Evolutionary conservation across 2,888 invertebrate genomes (phyloP).

Genomic region (Apodemia mormo): DNA sequence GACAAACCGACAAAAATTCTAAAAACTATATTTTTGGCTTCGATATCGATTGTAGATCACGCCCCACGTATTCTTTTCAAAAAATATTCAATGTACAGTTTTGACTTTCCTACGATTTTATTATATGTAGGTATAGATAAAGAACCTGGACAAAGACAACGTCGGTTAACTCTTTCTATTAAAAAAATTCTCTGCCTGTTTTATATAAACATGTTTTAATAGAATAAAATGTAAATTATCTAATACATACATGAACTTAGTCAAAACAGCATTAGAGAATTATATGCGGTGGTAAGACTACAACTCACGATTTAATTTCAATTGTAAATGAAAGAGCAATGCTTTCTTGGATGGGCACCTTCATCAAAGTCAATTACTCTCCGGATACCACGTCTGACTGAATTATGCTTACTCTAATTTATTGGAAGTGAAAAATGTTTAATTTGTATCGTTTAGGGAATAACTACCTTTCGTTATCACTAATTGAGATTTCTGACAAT

Average conservation of each 20-base stretch:
- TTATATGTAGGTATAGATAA: too few relatives aligned
- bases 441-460: not conserved
- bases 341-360: constrained; percentile 46
- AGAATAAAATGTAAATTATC: not conserved
- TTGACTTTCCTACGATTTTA: too few relatives aligned
- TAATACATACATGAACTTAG: not conserved
- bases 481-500: too few relatives aligned
- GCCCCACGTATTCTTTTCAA: too few relatives aligned
- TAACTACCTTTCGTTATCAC: not conserved
- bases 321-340: constrained; percentile 31
- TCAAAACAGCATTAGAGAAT: not conserved
- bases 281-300: not conserved
- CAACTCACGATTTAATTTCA: not conserved
- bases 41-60: too few relatives aligned
- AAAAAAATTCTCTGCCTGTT: too few relatives aligned
- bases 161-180: too few relatives aligned
- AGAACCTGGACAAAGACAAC: too few relatives aligned
- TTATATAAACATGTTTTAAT: too few relatives aligned
- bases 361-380: constrained; percentile 70
- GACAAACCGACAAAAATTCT: too few relatives aligned
- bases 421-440: constrained; percentile 8
- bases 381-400: not conserved
- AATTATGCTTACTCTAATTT: constrained; percentile 3
- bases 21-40: too few relatives aligned
- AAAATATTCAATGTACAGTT: too few relatives aligned